Conservation (phyloP, 2,113 vertebrate species). For the human (Homo sapiens) region DNA sequence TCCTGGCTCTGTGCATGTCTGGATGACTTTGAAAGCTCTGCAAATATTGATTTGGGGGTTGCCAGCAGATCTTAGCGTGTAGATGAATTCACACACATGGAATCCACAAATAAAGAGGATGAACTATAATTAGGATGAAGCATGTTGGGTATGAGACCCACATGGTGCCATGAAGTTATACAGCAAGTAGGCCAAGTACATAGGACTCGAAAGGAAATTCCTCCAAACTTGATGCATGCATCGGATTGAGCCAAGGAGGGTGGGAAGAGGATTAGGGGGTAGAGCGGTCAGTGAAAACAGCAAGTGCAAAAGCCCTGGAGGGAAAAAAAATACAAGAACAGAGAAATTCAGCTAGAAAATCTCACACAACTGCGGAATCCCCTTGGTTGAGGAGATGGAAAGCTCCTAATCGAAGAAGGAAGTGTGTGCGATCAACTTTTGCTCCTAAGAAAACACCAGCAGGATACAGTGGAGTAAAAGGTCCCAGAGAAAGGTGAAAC, state of each 20-base stretch:
- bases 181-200: accelerated
- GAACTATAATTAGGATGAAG: accelerated
- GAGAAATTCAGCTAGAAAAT: neutral
- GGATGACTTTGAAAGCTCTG: neutral
- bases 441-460: neutral
- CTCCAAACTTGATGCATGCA: neutral
- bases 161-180: neutral
- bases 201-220: too few relatives aligned
- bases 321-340: neutral
- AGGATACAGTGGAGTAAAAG: neutral
- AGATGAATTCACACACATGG: neutral
- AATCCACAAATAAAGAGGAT: neutral
- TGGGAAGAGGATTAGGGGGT: too few relatives aligned
- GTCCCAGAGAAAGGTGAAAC: neutral
- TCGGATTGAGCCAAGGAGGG: neutral
- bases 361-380: neutral
- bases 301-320: neutral
- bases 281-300: neutral
- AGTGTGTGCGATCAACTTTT: neutral
- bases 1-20: neutral
- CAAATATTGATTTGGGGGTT: neutral
- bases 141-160: neutral
- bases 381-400: neutral
- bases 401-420: neutral
- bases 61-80: accelerated